phyloP scores from a whole-genome alignment of 2,113 vertebrate species.

The Nyctereutes procyonoides region DNA sequence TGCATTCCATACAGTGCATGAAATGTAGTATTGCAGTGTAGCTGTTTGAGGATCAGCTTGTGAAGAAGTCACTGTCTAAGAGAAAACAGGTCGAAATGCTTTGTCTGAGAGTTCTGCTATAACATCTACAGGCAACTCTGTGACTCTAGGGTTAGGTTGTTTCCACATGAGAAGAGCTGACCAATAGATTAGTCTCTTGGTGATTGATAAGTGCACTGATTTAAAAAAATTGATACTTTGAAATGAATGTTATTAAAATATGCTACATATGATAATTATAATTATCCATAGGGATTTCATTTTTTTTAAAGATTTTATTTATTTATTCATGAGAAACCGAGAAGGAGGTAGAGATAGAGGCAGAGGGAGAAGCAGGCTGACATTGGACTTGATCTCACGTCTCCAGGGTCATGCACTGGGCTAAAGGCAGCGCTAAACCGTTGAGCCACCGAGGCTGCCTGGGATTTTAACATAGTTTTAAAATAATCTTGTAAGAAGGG shows the following conservation, averaged over 20 bases:
- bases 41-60: background rate
- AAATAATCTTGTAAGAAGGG: conserved; percentile 30
- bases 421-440: too few relatives aligned
- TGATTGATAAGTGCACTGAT: background rate
- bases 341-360: too few relatives aligned
- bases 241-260: conserved; percentile 54
- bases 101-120: background rate
- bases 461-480: background rate
- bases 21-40: background rate
- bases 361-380: too few relatives aligned
- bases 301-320: too few relatives aligned
- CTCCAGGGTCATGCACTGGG: too few relatives aligned
- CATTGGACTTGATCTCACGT: too few relatives aligned
- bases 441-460: too few relatives aligned
- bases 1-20: background rate
- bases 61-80: background rate
- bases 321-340: too few relatives aligned
- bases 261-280: conserved; percentile 34
- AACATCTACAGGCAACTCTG: background rate
- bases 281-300: background rate
- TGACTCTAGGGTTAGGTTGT: background rate
- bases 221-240: conserved; percentile 24
- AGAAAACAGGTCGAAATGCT: conserved; percentile 22
- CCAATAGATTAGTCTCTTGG: conserved; percentile 1
- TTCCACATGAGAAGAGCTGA: background rate